Conservation (phyloP, 2,888 invertebrate genomes). For the Pyralis farinalis region DNA sequence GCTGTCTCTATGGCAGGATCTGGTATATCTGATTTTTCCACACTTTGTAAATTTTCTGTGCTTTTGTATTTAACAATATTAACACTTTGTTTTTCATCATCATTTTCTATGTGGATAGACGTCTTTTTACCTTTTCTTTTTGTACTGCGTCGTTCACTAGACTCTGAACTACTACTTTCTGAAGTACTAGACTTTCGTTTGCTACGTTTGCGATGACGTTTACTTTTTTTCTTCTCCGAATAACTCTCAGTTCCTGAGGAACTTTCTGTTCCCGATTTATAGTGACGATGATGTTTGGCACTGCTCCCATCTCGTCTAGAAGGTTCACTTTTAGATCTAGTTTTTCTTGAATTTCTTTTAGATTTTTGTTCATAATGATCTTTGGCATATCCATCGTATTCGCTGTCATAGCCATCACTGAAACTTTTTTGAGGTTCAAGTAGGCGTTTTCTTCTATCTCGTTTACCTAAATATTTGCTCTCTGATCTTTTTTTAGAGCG, state of each 20-base stretch:
- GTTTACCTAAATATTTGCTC: constrained; percentile 46
- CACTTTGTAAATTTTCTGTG: constrained; percentile 31
- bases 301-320: constrained; percentile 53
- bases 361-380: constrained; percentile 40
- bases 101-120: constrained; percentile 68
- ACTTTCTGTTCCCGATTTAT: constrained; percentile 55
- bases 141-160: constrained; percentile 58
- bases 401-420: constrained; percentile 75
- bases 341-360: constrained; percentile 51
- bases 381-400: constrained; percentile 47
- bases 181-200: constrained; percentile 66
- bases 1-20: constrained; percentile 26
- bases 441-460: constrained; percentile 54
- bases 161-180: constrained; percentile 67
- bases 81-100: constrained; percentile 66
- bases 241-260: constrained; percentile 56
- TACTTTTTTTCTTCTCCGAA: constrained; percentile 61
- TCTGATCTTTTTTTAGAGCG: constrained; percentile 38
- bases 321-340: constrained; percentile 73
- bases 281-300: constrained; percentile 43
- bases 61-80: constrained; percentile 69
- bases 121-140: constrained; percentile 72
- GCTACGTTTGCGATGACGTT: constrained; percentile 58
- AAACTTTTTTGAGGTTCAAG: constrained; percentile 67
- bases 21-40: constrained; percentile 35